These are phyloP conservation scores for Meloidogyne chitwoodi DNA, from an alignment of 1,140 invertebrate genomes.

Conservation along the genomic window DNA sequence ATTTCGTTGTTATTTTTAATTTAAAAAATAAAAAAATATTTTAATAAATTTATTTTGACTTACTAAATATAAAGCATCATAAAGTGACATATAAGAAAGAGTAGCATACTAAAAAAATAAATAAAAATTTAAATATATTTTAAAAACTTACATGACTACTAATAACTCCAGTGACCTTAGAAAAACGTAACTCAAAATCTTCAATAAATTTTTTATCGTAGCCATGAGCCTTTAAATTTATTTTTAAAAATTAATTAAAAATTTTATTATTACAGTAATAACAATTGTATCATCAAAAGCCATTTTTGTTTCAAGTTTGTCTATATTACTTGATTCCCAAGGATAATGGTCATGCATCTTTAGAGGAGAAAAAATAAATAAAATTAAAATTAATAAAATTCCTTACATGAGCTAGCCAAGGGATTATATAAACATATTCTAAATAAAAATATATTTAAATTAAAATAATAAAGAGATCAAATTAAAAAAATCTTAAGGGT, in stretches of 20 bases:
- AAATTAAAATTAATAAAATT: not conserved
- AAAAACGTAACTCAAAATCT: slow-evolving; percentile 53
- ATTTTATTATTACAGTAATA: slow-evolving; percentile 40
- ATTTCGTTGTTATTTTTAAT: too few species aligned
- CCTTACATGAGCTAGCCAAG: slow-evolving; percentile 57
- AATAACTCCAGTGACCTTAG: slow-evolving; percentile 54
- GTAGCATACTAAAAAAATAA: slow-evolving; percentile 53
- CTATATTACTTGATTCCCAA: slow-evolving; percentile 57
- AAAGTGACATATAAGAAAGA: slow-evolving; percentile 55
- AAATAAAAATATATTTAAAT: not conserved
- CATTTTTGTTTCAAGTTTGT: slow-evolving; percentile 50
- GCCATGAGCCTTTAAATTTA: slow-evolving; percentile 42
- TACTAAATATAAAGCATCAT: slow-evolving; percentile 55
- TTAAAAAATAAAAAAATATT: too few species aligned
- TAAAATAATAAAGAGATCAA: too few species aligned
- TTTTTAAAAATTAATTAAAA: not conserved
- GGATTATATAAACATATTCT: slow-evolving; percentile 56
- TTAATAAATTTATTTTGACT: not conserved
- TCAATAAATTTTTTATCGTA: slow-evolving; percentile 60
- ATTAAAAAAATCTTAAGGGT: too few species aligned
- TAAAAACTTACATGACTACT: slow-evolving; percentile 47
- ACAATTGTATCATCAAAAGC: slow-evolving; percentile 58
- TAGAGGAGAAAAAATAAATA: not conserved
- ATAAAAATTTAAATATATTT: not conserved
- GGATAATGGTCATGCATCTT: slow-evolving; percentile 58